A percentile compares a stretch with the other conserved stretches of the same genome.
These are phyloP conservation scores for Cryptoprocta ferox DNA, from an alignment of 2,797 vertebrate genomes.

Conservation along the genomic window DNA sequence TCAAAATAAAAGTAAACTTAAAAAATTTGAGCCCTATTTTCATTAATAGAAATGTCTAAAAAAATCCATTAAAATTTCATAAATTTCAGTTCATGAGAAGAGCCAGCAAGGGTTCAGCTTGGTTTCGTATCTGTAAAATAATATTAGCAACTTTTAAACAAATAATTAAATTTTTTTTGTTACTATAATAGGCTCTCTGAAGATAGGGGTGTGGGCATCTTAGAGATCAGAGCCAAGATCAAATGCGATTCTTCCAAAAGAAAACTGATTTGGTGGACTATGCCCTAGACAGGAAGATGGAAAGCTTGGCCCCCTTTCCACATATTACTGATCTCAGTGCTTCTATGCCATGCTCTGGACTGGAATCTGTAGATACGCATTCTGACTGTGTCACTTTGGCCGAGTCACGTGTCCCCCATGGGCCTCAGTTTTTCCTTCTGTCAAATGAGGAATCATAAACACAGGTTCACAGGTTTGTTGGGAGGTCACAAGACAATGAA, in stretches of 20 bases:
- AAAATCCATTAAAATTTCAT: constrained; percentile 73
- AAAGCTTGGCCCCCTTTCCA: background rate
- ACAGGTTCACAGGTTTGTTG: background rate
- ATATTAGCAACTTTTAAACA: constrained; percentile 66
- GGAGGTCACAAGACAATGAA: background rate
- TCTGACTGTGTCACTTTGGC: background rate
- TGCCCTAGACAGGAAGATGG: background rate
- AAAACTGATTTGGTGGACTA: background rate
- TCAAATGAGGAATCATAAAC: background rate
- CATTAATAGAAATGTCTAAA: constrained; percentile 81
- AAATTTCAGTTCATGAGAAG: constrained; percentile 72
- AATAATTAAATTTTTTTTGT: background rate
- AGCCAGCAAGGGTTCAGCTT: background rate
- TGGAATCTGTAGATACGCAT: background rate
- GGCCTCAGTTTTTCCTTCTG: background rate
- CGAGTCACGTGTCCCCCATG: background rate
- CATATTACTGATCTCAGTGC: background rate
- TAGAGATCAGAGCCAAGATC: constrained; percentile 27
- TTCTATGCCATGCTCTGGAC: background rate
- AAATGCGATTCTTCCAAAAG: background rate
- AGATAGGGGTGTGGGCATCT: constrained; percentile 60
- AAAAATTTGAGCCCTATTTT: too few species aligned
- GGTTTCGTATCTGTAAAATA: constrained; percentile 67
- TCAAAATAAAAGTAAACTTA: too few species aligned
- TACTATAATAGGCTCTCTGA: constrained; percentile 34